These are phyloP conservation scores for Ophion ellenae DNA, from an alignment of 2,888 invertebrate species.

Conservation along the genomic window DNA sequence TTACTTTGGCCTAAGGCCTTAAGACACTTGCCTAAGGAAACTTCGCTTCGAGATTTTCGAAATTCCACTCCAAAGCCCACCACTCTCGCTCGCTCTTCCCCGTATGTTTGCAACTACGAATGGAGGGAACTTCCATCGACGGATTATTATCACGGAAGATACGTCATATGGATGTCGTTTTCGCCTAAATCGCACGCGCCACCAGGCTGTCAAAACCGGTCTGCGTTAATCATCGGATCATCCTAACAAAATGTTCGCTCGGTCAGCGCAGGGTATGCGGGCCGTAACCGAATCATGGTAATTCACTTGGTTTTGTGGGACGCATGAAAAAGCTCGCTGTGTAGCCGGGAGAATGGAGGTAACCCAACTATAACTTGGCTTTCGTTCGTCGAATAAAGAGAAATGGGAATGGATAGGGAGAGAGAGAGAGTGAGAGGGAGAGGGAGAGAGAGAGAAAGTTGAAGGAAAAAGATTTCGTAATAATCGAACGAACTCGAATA, in stretches of 20 bases:
- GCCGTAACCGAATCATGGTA: constrained; percentile 27
- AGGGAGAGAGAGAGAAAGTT: background rate
- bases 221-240: constrained; percentile 5
- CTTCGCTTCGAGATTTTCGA: background rate
- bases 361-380: constrained; percentile 29
- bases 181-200: background rate
- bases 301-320: constrained; percentile 14
- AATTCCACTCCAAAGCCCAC: no score
- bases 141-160: background rate
- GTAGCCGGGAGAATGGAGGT: constrained; percentile 20
- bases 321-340: constrained; percentile 25
- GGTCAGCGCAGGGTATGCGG: background rate
- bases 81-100: background rate
- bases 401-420: background rate
- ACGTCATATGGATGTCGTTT: background rate
- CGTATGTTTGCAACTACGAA: background rate
- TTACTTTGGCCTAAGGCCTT: no score
- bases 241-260: constrained; percentile 19
- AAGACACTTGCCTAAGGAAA: no score
- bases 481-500: constrained; percentile 48
- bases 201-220: background rate
- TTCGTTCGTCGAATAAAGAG: constrained; percentile 28
- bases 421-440: background rate
- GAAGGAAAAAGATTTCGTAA: constrained; percentile 53
- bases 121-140: background rate